These are phyloP conservation scores for Lithobius niger DNA, from an alignment of 1,140 invertebrate species.

Conservation along the genomic window DNA sequence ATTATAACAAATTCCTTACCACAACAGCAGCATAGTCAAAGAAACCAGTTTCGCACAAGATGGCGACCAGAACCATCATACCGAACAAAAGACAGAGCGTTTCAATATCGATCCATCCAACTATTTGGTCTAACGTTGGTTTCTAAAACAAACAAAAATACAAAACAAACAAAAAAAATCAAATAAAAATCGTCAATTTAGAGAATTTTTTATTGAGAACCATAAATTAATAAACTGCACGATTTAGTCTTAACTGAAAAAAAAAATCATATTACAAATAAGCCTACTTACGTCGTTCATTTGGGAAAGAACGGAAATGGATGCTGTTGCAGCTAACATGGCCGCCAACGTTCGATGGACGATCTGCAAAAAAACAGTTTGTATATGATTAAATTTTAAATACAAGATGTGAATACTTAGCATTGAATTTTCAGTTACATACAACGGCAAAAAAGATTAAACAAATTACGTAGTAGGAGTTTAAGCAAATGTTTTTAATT, in stretches of 20 bases:
- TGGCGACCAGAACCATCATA: constrained; percentile 84
- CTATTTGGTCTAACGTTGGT: constrained; percentile 55
- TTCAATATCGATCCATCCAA: constrained; percentile 77
- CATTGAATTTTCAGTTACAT: background rate
- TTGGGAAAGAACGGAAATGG: background rate
- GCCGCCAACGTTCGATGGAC: background rate
- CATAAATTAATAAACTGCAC: background rate
- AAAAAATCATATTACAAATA: background rate
- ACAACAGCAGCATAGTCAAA: constrained; percentile 75
- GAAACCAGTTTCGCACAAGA: constrained; percentile 72
- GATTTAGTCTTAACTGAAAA: background rate
- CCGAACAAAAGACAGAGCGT: constrained; percentile 72
- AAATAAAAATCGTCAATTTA: background rate
- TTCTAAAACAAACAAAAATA: constrained; percentile 36
- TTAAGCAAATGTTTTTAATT: too few relatives aligned
- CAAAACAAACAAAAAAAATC: constrained; percentile 23
- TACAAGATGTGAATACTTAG: background rate
- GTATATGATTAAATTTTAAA: constrained; percentile 1
- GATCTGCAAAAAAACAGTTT: background rate
- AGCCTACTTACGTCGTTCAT: background rate
- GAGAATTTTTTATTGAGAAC: background rate
- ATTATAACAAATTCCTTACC: constrained; percentile 39
- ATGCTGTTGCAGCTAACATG: background rate
- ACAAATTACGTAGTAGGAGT: too few relatives aligned
- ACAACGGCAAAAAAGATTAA: too few relatives aligned